A percentile compares a stretch with the other conserved stretches of the same genome.
Conservation (phyloP, 2,888 invertebrate species). For the Alviniconcha strummeri region DNA sequence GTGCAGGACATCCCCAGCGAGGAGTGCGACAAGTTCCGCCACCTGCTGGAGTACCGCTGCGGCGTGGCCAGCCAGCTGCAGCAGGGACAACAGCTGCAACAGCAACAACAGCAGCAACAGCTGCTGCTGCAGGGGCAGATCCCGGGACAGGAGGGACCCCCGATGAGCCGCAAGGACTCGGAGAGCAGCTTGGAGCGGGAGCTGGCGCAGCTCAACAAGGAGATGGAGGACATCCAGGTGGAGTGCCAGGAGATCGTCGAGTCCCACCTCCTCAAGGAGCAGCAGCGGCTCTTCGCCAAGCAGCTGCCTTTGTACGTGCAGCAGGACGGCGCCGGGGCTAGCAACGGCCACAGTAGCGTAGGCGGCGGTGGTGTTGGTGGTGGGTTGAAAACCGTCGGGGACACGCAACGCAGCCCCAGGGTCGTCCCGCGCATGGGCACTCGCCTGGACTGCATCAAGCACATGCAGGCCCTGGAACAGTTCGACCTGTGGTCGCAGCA, state of each 20-base stretch:
- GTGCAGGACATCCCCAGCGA: constrained; percentile 62
- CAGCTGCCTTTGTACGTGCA: constrained; percentile 3
- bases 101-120: constrained; percentile 22
- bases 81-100: constrained; percentile 52
- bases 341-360: constrained; percentile 1
- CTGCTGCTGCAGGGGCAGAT: constrained; percentile 46
- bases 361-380: neutral
- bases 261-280: constrained; percentile 62
- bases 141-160: constrained; percentile 45
- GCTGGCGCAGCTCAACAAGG: constrained; percentile 77
- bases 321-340: constrained; percentile 37
- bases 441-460: constrained; percentile 65
- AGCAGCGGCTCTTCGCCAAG: constrained; percentile 36
- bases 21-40: constrained; percentile 66
- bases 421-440: constrained; percentile 72
- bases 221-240: constrained; percentile 79
- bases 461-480: constrained; percentile 52
- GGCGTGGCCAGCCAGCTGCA: constrained; percentile 49
- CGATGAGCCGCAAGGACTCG: constrained; percentile 57
- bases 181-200: constrained; percentile 76
- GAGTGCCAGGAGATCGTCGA: constrained; percentile 76
- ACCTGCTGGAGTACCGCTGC: constrained; percentile 65
- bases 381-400: constrained; percentile 31
- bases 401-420: constrained; percentile 60
- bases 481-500: constrained; percentile 34